Evolutionary conservation across 2,797 vertebrate species (phyloP).

Genomic region (Rhabdomys pumilio): DNA sequence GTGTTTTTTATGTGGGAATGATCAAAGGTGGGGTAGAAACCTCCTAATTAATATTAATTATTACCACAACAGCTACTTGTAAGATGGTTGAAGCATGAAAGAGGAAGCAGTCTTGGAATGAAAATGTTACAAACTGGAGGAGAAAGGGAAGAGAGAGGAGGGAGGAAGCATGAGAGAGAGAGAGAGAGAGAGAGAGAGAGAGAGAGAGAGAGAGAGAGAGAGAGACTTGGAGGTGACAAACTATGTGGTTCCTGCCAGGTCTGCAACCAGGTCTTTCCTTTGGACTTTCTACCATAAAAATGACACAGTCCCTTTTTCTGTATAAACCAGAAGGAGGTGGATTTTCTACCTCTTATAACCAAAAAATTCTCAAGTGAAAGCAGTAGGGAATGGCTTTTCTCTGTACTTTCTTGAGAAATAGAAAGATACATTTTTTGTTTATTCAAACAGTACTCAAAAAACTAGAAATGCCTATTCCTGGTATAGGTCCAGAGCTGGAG

Average conservation of each 20-base stretch:
- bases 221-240: rapidly evolving
- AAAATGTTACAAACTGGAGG: neutral
- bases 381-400: neutral
- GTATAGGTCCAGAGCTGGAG: neutral
- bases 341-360: constrained; percentile 5
- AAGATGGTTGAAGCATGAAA: neutral
- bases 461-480: constrained; percentile 13
- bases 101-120: neutral
- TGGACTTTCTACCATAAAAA: neutral
- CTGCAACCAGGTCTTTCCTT: neutral
- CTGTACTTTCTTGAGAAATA: constrained; percentile 36
- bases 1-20: no score
- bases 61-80: neutral
- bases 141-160: neutral
- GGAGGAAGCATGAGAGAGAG: neutral
- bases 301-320: neutral
- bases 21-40: neutral
- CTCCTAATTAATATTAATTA: neutral
- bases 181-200: neutral
- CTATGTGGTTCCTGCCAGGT: neutral
- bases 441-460: neutral
- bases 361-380: constrained; percentile 21
- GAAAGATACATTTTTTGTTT: neutral
- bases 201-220: neutral
- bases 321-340: neutral